Evolutionary conservation across 2,888 invertebrate species (phyloP).

Genomic region (Maniola hyperantus): DNA sequence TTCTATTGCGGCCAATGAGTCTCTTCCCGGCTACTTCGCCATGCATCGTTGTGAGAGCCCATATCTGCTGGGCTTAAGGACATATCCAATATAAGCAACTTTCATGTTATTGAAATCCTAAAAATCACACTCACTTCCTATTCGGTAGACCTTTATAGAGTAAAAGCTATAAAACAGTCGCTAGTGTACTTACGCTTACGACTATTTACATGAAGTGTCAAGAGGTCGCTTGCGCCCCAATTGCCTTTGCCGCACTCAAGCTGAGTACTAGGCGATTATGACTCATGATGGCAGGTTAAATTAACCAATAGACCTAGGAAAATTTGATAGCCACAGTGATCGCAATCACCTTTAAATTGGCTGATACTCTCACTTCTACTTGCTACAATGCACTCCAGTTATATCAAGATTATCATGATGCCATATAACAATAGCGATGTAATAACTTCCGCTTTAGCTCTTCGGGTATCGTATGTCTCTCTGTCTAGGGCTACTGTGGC

Average conservation of each 20-base stretch:
- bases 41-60: background rate
- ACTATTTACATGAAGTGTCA: constrained; percentile 52
- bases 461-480: too few relatives aligned
- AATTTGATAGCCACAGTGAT: too few relatives aligned
- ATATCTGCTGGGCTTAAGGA: background rate
- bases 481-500: too few relatives aligned
- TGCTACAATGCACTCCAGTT: too few relatives aligned
- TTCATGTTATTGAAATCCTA: background rate
- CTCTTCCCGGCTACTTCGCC: background rate
- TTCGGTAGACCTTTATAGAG: background rate
- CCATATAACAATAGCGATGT: too few relatives aligned
- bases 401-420: too few relatives aligned
- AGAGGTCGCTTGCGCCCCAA: constrained; percentile 50
- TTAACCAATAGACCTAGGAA: too few relatives aligned
- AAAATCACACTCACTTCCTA: background rate
- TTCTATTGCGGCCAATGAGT: background rate
- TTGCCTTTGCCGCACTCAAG: constrained; percentile 8
- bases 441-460: too few relatives aligned
- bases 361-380: too few relatives aligned
- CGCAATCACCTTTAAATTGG: too few relatives aligned
- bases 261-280: too few relatives aligned
- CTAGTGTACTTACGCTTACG: background rate
- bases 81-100: background rate
- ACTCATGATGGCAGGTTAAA: too few relatives aligned
- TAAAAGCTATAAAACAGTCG: background rate